phyloP scores from a whole-genome alignment of 1,140 invertebrate species.

The Gonioctena quinquepunctata region DNA sequence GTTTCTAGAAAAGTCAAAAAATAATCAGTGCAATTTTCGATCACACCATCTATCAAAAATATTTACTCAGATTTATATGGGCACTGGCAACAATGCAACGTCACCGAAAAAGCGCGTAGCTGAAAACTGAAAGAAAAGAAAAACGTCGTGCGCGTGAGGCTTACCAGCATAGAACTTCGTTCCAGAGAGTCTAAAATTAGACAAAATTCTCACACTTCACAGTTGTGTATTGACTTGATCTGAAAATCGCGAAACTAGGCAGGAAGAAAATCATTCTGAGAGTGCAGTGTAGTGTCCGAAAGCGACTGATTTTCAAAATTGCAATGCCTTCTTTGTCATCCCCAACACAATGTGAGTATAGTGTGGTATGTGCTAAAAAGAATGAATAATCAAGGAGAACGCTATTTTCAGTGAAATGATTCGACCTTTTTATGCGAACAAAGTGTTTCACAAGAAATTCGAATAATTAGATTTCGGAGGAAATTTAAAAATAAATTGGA shows the following conservation, averaged over 20 bases:
- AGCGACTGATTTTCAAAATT: too few species aligned
- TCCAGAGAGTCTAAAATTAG: slow-evolving; percentile 34
- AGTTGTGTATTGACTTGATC: background rate
- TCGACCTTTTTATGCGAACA: background rate
- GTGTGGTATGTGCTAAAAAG: too few species aligned
- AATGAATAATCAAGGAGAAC: too few species aligned
- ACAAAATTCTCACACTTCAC: slow-evolving; percentile 24
- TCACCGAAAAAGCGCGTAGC: slow-evolving; percentile 9
- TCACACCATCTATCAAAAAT: too few species aligned
- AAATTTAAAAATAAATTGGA: background rate
- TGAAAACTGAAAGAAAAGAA: slow-evolving; percentile 22
- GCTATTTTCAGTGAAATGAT: background rate
- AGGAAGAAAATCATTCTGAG: too few species aligned
- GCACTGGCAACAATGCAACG: background rate
- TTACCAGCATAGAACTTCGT: slow-evolving; percentile 9
- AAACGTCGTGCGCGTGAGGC: slow-evolving; percentile 6
- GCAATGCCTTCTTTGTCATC: slow-evolving; percentile 37
- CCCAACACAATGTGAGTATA: slow-evolving; percentile 38
- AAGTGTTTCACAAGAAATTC: background rate
- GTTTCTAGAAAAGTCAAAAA: too few species aligned
- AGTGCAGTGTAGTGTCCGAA: slow-evolving; percentile 22
- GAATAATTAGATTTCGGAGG: background rate
- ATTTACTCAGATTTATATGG: background rate
- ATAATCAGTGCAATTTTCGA: too few species aligned
- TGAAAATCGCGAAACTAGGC: background rate